Conservation (phyloP, 2,113 vertebrate species). For the Phyllostomus hastatus region DNA sequence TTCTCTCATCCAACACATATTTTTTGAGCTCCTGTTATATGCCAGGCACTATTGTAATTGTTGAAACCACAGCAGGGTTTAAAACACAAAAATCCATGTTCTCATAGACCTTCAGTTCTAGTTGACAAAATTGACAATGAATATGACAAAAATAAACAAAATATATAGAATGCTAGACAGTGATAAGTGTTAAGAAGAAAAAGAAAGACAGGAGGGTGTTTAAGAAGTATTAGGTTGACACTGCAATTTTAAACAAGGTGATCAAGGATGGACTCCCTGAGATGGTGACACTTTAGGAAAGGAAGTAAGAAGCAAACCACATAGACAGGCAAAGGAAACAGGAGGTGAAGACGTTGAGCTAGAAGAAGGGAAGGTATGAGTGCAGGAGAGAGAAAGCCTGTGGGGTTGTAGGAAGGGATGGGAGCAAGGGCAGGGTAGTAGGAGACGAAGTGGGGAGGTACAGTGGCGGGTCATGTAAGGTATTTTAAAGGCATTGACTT, state of each 20-base stretch:
- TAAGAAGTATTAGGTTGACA: not conserved
- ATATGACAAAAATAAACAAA: not conserved
- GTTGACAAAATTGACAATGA: not conserved
- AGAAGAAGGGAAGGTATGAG: not conserved
- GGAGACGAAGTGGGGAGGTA: not conserved
- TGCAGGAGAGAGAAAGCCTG: not conserved
- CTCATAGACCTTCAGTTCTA: not conserved
- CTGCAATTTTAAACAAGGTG: not conserved
- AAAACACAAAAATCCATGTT: not conserved
- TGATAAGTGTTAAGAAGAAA: not conserved
- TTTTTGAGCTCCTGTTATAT: not conserved
- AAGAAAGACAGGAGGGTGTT: not conserved
- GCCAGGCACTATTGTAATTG: not conserved
- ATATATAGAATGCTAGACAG: not conserved
- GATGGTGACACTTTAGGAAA: not conserved
- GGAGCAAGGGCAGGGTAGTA: too few species aligned
- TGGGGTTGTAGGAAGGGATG: rapidly evolving
- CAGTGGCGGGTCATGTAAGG: not conserved
- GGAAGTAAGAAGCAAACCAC: not conserved
- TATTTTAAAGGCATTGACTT: not conserved
- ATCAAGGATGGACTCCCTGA: not conserved
- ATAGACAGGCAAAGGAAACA: not conserved
- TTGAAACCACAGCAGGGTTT: not conserved
- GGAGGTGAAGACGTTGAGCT: not conserved
- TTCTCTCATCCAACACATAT: not conserved